phyloP scores from a whole-genome alignment of 2,888 invertebrate genomes.

The Drosophila greeni region DNA sequence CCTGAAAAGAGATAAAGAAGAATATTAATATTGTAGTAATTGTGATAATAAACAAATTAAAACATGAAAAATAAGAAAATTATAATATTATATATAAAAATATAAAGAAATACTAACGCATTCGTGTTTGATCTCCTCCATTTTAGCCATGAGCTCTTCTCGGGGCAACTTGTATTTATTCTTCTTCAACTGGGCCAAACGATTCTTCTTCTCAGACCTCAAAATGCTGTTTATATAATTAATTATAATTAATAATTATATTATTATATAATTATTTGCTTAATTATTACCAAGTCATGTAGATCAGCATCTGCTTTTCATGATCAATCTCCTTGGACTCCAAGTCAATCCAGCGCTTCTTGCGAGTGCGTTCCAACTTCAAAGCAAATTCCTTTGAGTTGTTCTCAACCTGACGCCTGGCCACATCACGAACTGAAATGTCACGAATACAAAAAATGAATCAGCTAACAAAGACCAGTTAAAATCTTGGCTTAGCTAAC shows the following conservation, averaged over 20 bases:
- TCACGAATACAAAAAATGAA: too few relatives aligned
- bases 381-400: neutral
- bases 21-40: neutral
- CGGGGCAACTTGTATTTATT: neutral
- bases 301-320: neutral
- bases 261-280: too few relatives aligned
- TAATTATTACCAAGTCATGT: neutral
- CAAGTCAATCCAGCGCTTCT: neutral
- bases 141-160: neutral
- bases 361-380: neutral
- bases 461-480: neutral
- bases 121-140: neutral
- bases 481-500: neutral
- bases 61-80: neutral
- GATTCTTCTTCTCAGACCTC: neutral
- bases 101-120: neutral
- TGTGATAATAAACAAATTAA: neutral
- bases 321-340: neutral
- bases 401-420: neutral
- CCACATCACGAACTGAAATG: neutral
- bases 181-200: neutral
- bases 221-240: neutral
- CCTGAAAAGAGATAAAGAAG: neutral
- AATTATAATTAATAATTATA: neutral
- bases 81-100: neutral